Conservation (phyloP, 2,888 invertebrate genomes). For the Troides aeacus region DNA sequence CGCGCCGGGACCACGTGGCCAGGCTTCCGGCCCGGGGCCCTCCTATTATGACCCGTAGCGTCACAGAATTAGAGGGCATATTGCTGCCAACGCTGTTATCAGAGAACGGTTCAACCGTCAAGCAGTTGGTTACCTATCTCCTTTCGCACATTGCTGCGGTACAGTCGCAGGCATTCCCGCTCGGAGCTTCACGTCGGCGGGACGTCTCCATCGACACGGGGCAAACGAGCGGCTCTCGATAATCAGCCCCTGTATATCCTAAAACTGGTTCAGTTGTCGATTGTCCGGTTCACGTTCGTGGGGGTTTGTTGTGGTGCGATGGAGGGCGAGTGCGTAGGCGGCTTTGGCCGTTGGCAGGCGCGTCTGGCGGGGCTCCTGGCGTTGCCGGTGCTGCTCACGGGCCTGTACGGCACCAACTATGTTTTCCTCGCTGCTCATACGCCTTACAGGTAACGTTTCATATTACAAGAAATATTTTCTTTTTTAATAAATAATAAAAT, state of each 20-base stretch:
- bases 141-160: slow-evolving; percentile 28
- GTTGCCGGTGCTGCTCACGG: slow-evolving; percentile 68
- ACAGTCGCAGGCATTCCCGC: slow-evolving; percentile 36
- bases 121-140: slow-evolving; percentile 34
- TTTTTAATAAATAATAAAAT: too few relatives aligned
- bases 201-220: slow-evolving; percentile 31
- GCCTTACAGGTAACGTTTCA: slow-evolving; percentile 56
- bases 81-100: slow-evolving; percentile 7
- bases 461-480: background rate
- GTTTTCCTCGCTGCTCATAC: slow-evolving; percentile 69
- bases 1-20: slow-evolving; percentile 31
- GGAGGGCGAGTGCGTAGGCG: slow-evolving; percentile 55
- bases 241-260: background rate
- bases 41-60: slow-evolving; percentile 23
- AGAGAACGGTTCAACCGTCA: slow-evolving; percentile 38
- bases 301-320: slow-evolving; percentile 25
- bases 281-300: background rate
- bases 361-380: slow-evolving; percentile 68
- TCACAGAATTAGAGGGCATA: slow-evolving; percentile 19
- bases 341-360: slow-evolving; percentile 69
- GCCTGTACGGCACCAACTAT: slow-evolving; percentile 72
- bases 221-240: background rate
- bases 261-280: background rate
- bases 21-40: slow-evolving; percentile 21
- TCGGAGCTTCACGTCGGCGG: slow-evolving; percentile 39